Evolutionary conservation across 1,140 invertebrate species (phyloP), one percentile per base, ranked within the genome.

Genomic region (Amyelois transitella): DNA sequence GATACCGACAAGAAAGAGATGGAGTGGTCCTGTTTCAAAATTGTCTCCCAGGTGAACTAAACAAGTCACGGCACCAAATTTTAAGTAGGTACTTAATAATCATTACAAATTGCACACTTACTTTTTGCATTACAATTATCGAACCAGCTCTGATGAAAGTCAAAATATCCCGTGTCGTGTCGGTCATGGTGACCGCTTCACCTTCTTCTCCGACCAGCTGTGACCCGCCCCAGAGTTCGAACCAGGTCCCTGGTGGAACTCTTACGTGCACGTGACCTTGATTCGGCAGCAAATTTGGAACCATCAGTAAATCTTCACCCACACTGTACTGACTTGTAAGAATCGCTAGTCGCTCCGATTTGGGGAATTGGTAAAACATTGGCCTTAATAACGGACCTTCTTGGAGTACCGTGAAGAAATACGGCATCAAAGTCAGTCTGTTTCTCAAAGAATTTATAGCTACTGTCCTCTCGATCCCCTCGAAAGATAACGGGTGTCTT

Each of bases 281-380:
- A 20, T 50, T 63, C 0, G 81, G 78, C 48, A 71, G 66, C 17
- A 88, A 58, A 61, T 88, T 86, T 18, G 85, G 85, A 10, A 75
- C 73, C 45, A 86, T 83, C 6, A 88, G 38, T 10, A 88, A 57
- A 51, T 62, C 61, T 20, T 86, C 72, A 6, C 85, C 85, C 2
- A 86, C 79, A 55, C 69, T 74, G 50, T 81, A 88, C 51, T 88
- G 83, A 1, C 62, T 74, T 21, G 52, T 75, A 18, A 78, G 55
- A 21, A 79, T 57, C 17, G 67, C 59, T 6, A 86, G 43, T n/a
- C 51, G 18, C 17, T 67, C 54, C n/a, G 62, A 58, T 2, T 50
- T 25, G 7, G 83, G 85, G 22, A 72, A 88, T 38, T 88, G 80
- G 22, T 83, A 88, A 51, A 88, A 88, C 85, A 88, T 88, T 1